These are phyloP conservation scores for Antennarius striatus DNA, from an alignment of 2,113 vertebrate species.

Conservation along the genomic window DNA sequence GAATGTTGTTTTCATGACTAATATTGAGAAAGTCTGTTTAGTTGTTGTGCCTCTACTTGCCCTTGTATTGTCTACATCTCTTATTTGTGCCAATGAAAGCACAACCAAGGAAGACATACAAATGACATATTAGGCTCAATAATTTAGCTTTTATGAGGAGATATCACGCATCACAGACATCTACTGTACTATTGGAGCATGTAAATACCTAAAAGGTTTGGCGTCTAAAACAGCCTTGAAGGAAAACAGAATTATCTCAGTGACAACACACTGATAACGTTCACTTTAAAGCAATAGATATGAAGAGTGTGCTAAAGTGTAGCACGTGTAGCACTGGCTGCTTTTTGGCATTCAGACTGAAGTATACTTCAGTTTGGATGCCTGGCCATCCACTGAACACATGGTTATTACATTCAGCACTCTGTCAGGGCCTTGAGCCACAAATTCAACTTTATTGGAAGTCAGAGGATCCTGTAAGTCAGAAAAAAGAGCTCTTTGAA, in stretches of 20 bases:
- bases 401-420: slow-evolving; percentile 32
- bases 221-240: background rate
- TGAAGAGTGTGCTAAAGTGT: slow-evolving; percentile 5
- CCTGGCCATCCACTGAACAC: slow-evolving; percentile 34
- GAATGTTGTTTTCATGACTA: slow-evolving; percentile 38
- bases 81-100: slow-evolving; percentile 59
- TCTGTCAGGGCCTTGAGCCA: slow-evolving; percentile 36
- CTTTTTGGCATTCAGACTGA: slow-evolving; percentile 28
- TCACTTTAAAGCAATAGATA: background rate
- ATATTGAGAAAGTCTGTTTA: slow-evolving; percentile 27
- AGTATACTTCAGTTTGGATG: background rate
- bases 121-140: slow-evolving; percentile 45
- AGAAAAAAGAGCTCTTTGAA: slow-evolving; percentile 10
- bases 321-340: background rate
- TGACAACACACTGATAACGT: slow-evolving; percentile 5
- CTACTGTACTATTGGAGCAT: slow-evolving; percentile 27
- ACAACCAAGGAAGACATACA: slow-evolving; percentile 43
- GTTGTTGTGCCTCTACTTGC: slow-evolving; percentile 53
- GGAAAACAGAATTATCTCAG: background rate
- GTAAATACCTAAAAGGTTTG: slow-evolving; percentile 25
- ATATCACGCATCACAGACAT: slow-evolving; percentile 44
- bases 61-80: slow-evolving; percentile 48
- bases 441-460: slow-evolving; percentile 26
- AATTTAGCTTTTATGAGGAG: slow-evolving; percentile 26
- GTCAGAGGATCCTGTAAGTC: slow-evolving; percentile 23